Conservation (phyloP, 1,140 invertebrate species). For the Telenomus remus region DNA sequence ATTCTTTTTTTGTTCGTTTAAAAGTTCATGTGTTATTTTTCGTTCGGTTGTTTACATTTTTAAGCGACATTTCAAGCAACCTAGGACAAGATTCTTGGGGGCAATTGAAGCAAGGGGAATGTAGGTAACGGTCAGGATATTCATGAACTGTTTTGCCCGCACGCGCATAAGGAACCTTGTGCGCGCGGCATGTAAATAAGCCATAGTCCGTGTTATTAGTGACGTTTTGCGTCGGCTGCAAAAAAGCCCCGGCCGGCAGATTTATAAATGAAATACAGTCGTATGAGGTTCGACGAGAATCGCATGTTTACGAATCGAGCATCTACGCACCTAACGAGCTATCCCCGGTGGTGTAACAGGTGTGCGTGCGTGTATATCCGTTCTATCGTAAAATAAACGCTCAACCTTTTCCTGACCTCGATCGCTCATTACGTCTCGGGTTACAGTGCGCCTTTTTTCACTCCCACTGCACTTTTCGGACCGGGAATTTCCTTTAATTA, state of each 20-base stretch:
- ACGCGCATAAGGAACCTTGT: conserved; percentile 43
- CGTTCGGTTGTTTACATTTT: no score
- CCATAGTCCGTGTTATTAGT: conserved; percentile 63
- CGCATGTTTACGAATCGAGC: conserved; percentile 1
- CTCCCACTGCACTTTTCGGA: no score
- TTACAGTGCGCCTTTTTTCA: not conserved
- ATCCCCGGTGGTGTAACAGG: not conserved
- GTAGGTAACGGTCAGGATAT: conserved; percentile 60
- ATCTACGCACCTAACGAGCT: not conserved
- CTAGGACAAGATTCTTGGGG: conserved; percentile 24
- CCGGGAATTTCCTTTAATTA: not conserved
- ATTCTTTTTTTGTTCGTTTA: no score
- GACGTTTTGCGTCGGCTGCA: conserved; percentile 56
- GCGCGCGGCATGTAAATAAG: conserved; percentile 65
- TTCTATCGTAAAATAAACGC: conserved; percentile 6
- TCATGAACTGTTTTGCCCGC: conserved; percentile 56
- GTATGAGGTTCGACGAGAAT: conserved; percentile 17
- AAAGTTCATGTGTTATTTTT: no score
- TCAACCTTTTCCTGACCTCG: conserved; percentile 21
- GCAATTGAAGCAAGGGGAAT: conserved; percentile 49
- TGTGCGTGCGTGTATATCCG: not conserved
- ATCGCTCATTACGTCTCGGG: conserved; percentile 16
- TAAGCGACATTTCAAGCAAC: conserved; percentile 17
- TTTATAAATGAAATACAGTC: conserved; percentile 64
- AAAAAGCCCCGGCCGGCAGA: conserved; percentile 60